Evolutionary conservation across 2,888 invertebrate species (phyloP), one percentile per base, ranked within the genome.

Genomic region (Ectemnius lituratus): DNA sequence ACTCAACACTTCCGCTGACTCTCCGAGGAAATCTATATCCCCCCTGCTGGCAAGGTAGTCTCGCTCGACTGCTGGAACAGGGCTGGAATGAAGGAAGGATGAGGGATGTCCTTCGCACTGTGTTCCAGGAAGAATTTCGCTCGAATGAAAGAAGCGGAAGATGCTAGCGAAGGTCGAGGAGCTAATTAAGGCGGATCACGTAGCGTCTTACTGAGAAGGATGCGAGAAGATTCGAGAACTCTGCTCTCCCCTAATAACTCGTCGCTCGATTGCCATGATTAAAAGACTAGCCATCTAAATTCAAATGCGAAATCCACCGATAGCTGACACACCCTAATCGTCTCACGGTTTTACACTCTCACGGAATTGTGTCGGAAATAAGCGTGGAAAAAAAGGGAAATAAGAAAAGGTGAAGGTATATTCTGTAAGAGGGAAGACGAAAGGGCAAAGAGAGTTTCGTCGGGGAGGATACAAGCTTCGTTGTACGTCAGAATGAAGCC

Each of bases 201-300:
- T 76, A 74, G n/a, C 45, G 6, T 28, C 37, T 11, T 37, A 11
- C 8, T 8, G 11, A 11, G 37, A 37, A 37, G 11, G 37, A 37
- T 37, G 37, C n/a, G 67, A 52, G n/a, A 13, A 28, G 14, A 59
- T 18, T 20, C 18, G 13, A 13, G n/a, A 13, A 18, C 11, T 20
- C 49, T 52, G 14, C 67, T 28, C 61, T 70, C 68, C 68, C 66
- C 66, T 62, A 66, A 70, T 66, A 76, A 70, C 63, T 62, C 61
- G 45, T 62, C 49, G 68, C 62, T 1, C 62, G 59, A 60, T 73
- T 62, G 57, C 56, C 57, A 49, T 57, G 70, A 70, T 76, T 70
- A 73, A 76, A 76, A 73, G 70, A 37, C 37, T 61, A 60, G 61
- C 65, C 61, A 67, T 76, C 69, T 67, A 70, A 70, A 78, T 74